Base-by-base conservation (phyloP, 1,140 invertebrate genomes). In the Drosophila lini region DNA sequence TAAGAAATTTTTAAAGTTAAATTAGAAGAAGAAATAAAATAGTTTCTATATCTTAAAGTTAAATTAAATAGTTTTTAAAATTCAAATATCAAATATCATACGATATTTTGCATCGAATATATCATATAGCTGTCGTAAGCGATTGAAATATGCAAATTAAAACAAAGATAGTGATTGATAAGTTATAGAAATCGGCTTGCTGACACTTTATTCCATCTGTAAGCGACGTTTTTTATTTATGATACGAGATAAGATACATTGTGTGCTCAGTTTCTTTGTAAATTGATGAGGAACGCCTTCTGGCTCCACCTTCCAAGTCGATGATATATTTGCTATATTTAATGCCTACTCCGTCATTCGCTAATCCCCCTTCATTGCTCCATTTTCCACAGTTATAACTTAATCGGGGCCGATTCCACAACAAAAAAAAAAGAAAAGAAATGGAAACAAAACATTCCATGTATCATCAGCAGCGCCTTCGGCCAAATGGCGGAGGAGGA, bases 381-480 rank as follows among this genome's bases (percentile, higher is more conserved):
- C 8, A 13, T 19, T 13, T 31, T 6, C 16, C 19, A 2, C 19
- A 71, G 68, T 71, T 55, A 36, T 71, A 71, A 71, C 65, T 65
- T 71, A 58, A 70, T 58, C 50, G 41, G 42, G 50, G 25, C 15
- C 15, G 28, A 32, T 16, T 32, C 22, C 52, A 41, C 10, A 16
- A n/a, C 5, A 11, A 3, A 5, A 5, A 11, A 3, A 5, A 5
- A 3, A 3, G 16, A 50, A n/a, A 4, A 9, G 0, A 50, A 19
- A 47, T 47, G 45, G 45, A 50, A 50, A 31, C 52, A 34, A 22
- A 73, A 68, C 48, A 58, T 78, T 78, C 63, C 74, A 78, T 78
- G 74, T 65, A 78, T 57, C 64, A 71, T 25, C 68, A 71, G 74
- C 75, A 78, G 52, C 64, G 55, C 31, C 64, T 78, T 7, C 63